phyloP scores from a whole-genome alignment of 2,888 invertebrate genomes.

The Drosophila peninsularis region DNA sequence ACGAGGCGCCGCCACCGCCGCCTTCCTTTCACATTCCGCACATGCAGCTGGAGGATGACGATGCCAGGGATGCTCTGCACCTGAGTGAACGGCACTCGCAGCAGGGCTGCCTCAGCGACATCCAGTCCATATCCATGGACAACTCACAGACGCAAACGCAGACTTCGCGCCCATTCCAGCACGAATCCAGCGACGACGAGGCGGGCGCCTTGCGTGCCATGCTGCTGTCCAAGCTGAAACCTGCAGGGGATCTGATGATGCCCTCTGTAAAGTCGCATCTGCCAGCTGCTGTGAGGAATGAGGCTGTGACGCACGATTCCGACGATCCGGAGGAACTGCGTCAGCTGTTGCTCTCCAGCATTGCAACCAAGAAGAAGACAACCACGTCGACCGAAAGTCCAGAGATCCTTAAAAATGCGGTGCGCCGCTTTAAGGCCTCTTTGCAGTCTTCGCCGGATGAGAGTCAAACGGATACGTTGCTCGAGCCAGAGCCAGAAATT shows the following conservation, averaged over 20 bases:
- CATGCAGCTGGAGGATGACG: constrained; percentile 60
- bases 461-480: background rate
- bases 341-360: constrained; percentile 70
- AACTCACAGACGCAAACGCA: constrained; percentile 45
- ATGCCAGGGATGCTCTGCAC: constrained; percentile 66
- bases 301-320: constrained; percentile 25
- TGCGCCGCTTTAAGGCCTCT: constrained; percentile 73
- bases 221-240: constrained; percentile 74
- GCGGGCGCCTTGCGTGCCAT: constrained; percentile 81
- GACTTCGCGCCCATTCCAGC: constrained; percentile 17
- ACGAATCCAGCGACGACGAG: constrained; percentile 71
- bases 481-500: background rate
- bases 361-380: constrained; percentile 61
- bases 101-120: constrained; percentile 50
- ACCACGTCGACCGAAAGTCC: constrained; percentile 37
- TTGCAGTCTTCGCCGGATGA: constrained; percentile 2
- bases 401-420: constrained; percentile 82
- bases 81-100: constrained; percentile 49
- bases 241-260: background rate
- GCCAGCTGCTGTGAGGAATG: background rate
- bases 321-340: constrained; percentile 72
- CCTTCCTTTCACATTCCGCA: constrained; percentile 66
- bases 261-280: background rate
- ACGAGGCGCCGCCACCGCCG: constrained; percentile 63
- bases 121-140: constrained; percentile 72